Evolutionary conservation across 92 coral and sea anemone species (phyloP), one percentile per base, ranked within the genome.

Genomic region (Heteractis magnifica): DNA sequence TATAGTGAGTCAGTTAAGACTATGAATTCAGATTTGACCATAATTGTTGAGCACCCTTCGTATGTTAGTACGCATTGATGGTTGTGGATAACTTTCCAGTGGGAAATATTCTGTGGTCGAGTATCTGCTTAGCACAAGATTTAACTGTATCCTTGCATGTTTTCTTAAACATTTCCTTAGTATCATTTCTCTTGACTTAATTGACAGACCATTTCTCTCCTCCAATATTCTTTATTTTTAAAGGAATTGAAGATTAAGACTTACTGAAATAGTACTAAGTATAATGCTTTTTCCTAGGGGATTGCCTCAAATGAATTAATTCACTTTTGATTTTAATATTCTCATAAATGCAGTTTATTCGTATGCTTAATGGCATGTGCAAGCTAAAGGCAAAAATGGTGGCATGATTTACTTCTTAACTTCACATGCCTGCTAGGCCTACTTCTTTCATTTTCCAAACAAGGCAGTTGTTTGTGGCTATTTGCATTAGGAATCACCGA

Each of bases 61-160:
- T 18, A 62, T 18, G 23, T n/a, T 9, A 18, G 70, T 18, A 58
- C 64, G 15, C n/a, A 58, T 12, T 12, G 64, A 12, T 10, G 64
- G 5, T 62, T 4, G 8, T 5, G 70, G 23, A 20, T 62, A 62
- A 18, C 70, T 68, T 16, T 34, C 73, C 10, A 26, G 73, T 68
- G 73, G 49, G 73, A 26, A 68, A 68, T 8, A 20, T 26, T 19
- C 71, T 16, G 14, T 68, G 73, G 73, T 20, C 49, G 23, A 21
- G 49, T 23, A 20, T 23, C 49, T 68, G 11, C 73, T 68, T 68
- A 48, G 10, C 73, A 23, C 73, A 21, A 26, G 73, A 3, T 68
- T 26, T 68, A 62, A 18, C 20, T 26, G 73, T 68, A 68, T 68
- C 73, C 73, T 68, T 68, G 73, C 73, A 68, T 68, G 73, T 13